phyloP scores from a whole-genome alignment of 2,888 invertebrate genomes.

The Notodonta ziczac region DNA sequence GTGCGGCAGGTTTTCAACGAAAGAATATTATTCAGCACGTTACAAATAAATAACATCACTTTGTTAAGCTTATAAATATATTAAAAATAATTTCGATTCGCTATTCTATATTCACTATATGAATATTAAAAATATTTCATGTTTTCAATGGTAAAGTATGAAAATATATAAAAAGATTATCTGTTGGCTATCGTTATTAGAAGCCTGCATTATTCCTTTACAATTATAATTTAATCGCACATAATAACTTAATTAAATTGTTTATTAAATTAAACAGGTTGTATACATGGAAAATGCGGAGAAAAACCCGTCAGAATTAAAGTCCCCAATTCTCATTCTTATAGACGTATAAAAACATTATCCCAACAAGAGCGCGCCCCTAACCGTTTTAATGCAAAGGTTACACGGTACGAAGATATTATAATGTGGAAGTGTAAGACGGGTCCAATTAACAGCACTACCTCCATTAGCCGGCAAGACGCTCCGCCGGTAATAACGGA shows the following conservation, averaged over 20 bases:
- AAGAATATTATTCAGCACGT: background rate
- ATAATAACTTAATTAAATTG: too few species aligned
- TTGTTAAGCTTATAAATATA: background rate
- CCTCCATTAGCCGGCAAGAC: constrained; percentile 63
- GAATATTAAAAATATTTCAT: background rate
- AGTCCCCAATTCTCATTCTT: too few species aligned
- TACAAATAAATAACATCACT: background rate
- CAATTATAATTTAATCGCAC: too few species aligned
- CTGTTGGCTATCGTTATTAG: too few species aligned
- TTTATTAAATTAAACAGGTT: too few species aligned
- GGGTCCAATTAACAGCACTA: constrained; percentile 65
- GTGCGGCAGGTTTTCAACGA: constrained; percentile 23
- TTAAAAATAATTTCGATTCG: background rate
- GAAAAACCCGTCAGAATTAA: too few species aligned
- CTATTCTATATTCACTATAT: background rate
- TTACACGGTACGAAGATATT: constrained; percentile 37
- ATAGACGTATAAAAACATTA: background rate
- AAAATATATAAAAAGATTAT: too few species aligned
- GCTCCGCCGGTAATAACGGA: constrained; percentile 57
- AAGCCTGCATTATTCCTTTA: too few species aligned
- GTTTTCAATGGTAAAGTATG: too few species aligned
- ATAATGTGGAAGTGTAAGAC: constrained; percentile 52
- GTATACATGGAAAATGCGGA: too few species aligned
- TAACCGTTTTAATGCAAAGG: background rate
- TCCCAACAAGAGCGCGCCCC: constrained; percentile 14